phyloP scores from a whole-genome alignment of 2,113 vertebrate species.

The Corvus moneduloides region DNA sequence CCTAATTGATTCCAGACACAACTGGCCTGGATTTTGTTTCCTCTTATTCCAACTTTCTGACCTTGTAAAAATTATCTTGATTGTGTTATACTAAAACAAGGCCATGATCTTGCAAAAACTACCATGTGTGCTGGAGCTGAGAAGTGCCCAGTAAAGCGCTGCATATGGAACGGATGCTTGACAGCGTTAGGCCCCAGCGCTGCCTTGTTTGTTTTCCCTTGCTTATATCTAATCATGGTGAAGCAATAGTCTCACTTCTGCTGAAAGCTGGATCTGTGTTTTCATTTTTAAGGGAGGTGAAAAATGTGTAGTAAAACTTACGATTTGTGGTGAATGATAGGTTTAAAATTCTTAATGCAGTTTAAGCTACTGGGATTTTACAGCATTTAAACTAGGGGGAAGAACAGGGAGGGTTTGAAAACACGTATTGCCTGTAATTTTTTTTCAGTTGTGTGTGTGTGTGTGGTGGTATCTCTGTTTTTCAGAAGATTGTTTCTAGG shows the following conservation, averaged over 20 bases:
- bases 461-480: neutral
- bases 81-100: conserved; percentile 47
- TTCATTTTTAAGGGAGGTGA: neutral
- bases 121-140: neutral
- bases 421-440: neutral
- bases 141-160: neutral
- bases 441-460: neutral
- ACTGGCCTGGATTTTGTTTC: conserved; percentile 46
- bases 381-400: neutral
- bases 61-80: conserved; percentile 66
- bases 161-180: fast-evolving
- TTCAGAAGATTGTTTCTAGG: conserved; percentile 3
- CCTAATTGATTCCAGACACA: conserved; percentile 55
- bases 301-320: neutral
- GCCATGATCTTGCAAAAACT: conserved; percentile 19
- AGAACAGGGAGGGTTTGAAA: neutral
- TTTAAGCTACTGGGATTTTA: neutral
- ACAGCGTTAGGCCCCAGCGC: neutral
- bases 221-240: neutral
- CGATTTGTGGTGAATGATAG: neutral
- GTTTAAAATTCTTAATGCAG: neutral
- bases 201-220: neutral
- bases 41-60: conserved; percentile 55
- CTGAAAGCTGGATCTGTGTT: neutral
- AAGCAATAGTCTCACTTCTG: conserved; percentile 14